A percentile compares a stretch with the other conserved stretches of the same genome.
Evolutionary conservation across 2,888 invertebrate species (phyloP).

Genomic region (Keiferia lycopersicella): DNA sequence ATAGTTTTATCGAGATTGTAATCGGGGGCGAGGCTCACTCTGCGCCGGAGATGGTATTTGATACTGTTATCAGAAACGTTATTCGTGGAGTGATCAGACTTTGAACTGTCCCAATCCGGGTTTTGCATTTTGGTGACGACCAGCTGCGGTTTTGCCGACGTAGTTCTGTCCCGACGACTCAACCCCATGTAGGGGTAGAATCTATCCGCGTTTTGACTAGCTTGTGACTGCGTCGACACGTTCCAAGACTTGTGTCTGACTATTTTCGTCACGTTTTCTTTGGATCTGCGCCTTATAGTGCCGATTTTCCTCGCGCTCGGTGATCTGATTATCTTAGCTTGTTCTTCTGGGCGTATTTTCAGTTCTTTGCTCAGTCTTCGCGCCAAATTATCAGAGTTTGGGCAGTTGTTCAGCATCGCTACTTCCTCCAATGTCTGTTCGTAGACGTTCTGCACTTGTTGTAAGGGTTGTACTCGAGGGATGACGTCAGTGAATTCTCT

Average conservation of each 20-base stretch:
- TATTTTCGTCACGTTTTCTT: slow-evolving; percentile 81
- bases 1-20: slow-evolving; percentile 61
- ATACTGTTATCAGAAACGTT: slow-evolving; percentile 53
- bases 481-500: slow-evolving; percentile 83
- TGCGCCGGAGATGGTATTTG: slow-evolving; percentile 63
- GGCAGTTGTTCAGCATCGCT: slow-evolving; percentile 82
- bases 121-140: slow-evolving; percentile 47
- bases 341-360: slow-evolving; percentile 86
- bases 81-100: slow-evolving; percentile 55
- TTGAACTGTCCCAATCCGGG: slow-evolving; percentile 59
- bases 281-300: slow-evolving; percentile 85
- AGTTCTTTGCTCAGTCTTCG: slow-evolving; percentile 86
- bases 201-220: slow-evolving; percentile 63
- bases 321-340: slow-evolving; percentile 87
- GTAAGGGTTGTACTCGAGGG: slow-evolving; percentile 76
- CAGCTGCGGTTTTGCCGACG: slow-evolving; percentile 57
- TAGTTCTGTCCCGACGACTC: slow-evolving; percentile 70
- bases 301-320: slow-evolving; percentile 92
- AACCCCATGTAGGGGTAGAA: slow-evolving; percentile 80
- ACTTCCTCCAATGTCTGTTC: slow-evolving; percentile 87
- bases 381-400: slow-evolving; percentile 86
- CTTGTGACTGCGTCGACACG: slow-evolving; percentile 68
- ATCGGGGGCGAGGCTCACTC: slow-evolving; percentile 61
- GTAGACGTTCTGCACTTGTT: slow-evolving; percentile 86
- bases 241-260: slow-evolving; percentile 86